Percentiles rank a stretch among this genome's conserved stretches.
phyloP scores from a whole-genome alignment of 2,888 invertebrate species.

The Fragum sueziense region DNA sequence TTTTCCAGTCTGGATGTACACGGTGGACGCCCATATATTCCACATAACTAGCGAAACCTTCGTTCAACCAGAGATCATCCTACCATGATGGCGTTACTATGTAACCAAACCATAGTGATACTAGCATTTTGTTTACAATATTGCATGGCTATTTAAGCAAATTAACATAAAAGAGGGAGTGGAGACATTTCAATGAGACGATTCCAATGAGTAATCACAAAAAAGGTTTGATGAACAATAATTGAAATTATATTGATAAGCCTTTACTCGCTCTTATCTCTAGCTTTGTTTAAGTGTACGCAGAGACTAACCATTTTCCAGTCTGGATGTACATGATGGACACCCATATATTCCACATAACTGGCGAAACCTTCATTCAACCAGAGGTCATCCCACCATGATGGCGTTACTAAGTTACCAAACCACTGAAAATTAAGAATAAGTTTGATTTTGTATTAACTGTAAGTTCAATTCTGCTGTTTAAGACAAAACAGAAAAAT shows the following conservation, averaged over 20 bases:
- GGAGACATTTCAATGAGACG: too few species aligned
- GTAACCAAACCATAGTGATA: constrained; percentile 39
- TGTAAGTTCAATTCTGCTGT: not conserved
- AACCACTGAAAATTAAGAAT: constrained; percentile 29
- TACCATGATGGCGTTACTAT: constrained; percentile 95
- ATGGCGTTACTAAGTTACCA: constrained; percentile 89
- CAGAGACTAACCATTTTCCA: constrained; percentile 88
- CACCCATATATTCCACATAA: constrained; percentile 88
- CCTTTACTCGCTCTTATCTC: too few species aligned
- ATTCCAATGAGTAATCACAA: too few species aligned
- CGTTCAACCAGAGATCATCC: constrained; percentile 94
- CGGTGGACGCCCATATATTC: constrained; percentile 88
- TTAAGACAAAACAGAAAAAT: not conserved
- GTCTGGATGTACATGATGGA: constrained; percentile 87
- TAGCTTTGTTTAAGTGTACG: too few species aligned
- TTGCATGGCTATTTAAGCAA: too few species aligned
- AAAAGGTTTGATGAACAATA: too few species aligned
- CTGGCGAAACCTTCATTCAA: constrained; percentile 94
- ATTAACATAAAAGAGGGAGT: too few species aligned
- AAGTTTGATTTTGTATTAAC: not conserved
- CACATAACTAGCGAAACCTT: constrained; percentile 92
- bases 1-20: constrained; percentile 90
- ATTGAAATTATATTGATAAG: too few species aligned
- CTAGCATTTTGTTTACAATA: too few species aligned
- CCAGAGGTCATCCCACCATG: constrained; percentile 96